Evolutionary conservation across 2,113 vertebrate species (phyloP).

Genomic region (Paralichthys olivaceus): DNA sequence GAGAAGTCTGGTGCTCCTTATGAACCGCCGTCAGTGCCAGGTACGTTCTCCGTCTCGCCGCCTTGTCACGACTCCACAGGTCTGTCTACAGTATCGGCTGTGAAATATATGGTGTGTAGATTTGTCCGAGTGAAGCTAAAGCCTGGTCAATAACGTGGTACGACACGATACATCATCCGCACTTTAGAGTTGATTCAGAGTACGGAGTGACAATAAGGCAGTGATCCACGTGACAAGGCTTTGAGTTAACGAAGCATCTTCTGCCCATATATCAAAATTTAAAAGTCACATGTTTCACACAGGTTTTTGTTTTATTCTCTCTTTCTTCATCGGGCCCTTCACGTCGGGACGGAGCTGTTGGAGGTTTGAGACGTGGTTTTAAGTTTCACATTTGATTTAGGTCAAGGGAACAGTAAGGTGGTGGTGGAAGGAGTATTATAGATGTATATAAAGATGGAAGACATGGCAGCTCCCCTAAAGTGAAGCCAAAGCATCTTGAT

Average conservation of each 20-base stretch:
- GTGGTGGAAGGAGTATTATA: no score
- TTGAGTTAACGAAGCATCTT: constrained; percentile 26
- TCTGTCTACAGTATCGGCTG: neutral
- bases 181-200: neutral
- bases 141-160: no score
- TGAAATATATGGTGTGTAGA: no score
- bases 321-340: neutral
- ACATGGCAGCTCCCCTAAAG: no score
- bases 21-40: constrained; percentile 8
- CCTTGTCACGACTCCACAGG: constrained; percentile 14
- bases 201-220: neutral
- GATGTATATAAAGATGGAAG: no score
- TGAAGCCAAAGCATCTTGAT: no score
- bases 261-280: constrained; percentile 1
- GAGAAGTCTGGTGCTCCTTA: constrained; percentile 55
- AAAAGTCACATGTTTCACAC: neutral
- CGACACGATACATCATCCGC: no score
- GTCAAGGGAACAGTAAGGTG: no score
- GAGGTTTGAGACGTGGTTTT: neutral
- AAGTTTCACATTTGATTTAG: neutral
- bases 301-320: neutral
- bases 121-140: no score
- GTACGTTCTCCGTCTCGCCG: constrained; percentile 31
- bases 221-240: constrained; percentile 7
- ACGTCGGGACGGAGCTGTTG: neutral